Evolutionary conservation across 1,140 invertebrate genomes (phyloP).

Genomic region (Littorina saxatilis): DNA sequence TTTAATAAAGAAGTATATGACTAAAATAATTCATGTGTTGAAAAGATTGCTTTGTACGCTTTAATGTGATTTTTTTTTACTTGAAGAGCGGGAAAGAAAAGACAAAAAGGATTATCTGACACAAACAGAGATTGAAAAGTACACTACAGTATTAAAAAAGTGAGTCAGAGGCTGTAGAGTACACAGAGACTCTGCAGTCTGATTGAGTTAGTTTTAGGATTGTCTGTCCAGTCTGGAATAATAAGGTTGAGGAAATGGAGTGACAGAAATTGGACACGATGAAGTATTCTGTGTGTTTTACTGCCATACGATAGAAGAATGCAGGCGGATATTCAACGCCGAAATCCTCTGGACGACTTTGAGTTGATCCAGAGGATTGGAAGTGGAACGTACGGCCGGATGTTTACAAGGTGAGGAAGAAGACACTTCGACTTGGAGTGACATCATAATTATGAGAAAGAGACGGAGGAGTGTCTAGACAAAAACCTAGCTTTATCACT

Average conservation of each 20-base stretch:
- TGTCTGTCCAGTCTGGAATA: background rate
- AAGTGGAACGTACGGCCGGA: conserved; percentile 99
- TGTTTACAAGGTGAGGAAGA: conserved; percentile 95
- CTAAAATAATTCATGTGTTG: no score
- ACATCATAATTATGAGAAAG: conserved; percentile 24
- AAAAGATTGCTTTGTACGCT: no score
- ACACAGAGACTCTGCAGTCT: no score
- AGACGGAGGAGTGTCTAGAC: conserved; percentile 2
- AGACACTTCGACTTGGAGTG: conserved; percentile 16
- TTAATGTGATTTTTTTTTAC: no score
- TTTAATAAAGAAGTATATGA: no score
- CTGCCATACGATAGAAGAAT: conserved; percentile 46
- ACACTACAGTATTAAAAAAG: no score
- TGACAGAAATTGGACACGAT: conserved; percentile 28
- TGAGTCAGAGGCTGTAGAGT: no score
- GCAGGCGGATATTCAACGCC: conserved; percentile 88
- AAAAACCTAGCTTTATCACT: no score
- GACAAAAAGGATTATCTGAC: no score
- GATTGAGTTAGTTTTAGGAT: no score
- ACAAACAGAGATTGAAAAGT: no score
- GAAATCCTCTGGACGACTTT: conserved; percentile 99
- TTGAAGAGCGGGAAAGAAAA: no score
- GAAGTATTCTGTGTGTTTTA: conserved; percentile 9
- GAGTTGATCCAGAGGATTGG: conserved; percentile 98
- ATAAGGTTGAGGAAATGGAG: background rate